Evolutionary conservation across 2,797 vertebrate species (phyloP).

Genomic region (Pseudochromis fuscus): DNA sequence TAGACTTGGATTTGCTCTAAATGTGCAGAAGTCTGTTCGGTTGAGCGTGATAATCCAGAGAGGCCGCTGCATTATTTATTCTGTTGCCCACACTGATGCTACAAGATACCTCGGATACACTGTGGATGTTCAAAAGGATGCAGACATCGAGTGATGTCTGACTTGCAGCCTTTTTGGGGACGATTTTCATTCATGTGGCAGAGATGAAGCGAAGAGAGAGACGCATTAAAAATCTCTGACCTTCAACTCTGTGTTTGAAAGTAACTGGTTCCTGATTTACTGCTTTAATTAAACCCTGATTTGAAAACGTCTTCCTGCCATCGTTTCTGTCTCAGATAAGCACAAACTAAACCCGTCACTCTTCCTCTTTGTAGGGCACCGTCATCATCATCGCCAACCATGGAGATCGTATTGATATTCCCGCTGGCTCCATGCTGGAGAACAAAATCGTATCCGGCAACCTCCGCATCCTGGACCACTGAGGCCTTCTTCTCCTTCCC

Average conservation of each 20-base stretch:
- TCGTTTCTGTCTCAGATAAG: background rate
- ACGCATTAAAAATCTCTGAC: background rate
- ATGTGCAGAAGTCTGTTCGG: background rate
- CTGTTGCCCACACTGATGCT: background rate
- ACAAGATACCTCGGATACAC: background rate
- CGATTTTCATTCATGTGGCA: background rate
- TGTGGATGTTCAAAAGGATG: background rate
- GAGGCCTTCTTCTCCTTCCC: conserved; percentile 61
- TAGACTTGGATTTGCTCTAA: background rate
- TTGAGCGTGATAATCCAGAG: background rate
- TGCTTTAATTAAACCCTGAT: conserved; percentile 28
- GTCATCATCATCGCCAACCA: conserved; percentile 99
- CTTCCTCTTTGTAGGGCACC: conserved; percentile 88
- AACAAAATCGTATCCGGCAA: conserved; percentile 99
- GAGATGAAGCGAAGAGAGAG: background rate
- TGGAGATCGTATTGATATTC: conserved; percentile 96
- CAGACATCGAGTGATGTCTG: background rate
- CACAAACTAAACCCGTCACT: background rate
- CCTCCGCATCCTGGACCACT: conserved; percentile 98
- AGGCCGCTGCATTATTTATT: background rate
- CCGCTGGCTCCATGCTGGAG: conserved; percentile 93
- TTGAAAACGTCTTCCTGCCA: background rate
- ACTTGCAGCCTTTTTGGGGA: background rate
- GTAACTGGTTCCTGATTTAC: conserved; percentile 12
- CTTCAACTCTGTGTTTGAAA: background rate